phyloP scores from a whole-genome alignment of 1,140 invertebrate species.

The Pristionchus pacificus region DNA sequence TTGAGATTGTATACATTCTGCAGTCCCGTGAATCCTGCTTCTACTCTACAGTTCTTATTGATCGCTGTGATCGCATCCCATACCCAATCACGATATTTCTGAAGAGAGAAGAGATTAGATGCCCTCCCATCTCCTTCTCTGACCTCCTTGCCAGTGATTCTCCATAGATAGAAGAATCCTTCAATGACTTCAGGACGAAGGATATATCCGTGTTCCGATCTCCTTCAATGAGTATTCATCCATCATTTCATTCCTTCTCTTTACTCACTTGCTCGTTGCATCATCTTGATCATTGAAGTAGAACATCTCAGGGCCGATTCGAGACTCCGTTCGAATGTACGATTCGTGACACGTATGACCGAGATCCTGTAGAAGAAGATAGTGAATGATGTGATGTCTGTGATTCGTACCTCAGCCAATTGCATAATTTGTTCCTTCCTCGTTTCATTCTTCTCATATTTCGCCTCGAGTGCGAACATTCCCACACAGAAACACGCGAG shows the following conservation, averaged over 20 bases:
- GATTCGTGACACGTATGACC: conserved; percentile 96
- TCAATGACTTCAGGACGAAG: conserved; percentile 93
- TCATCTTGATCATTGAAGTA: conserved; percentile 40
- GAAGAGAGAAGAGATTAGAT: not conserved
- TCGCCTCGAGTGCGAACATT: conserved; percentile 83
- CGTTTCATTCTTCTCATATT: conserved; percentile 68
- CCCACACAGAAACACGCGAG: conserved; percentile 92
- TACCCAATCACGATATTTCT: conserved; percentile 91
- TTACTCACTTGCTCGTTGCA: conserved; percentile 29
- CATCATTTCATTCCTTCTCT: conserved; percentile 3
- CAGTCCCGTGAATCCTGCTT: conserved; percentile 86
- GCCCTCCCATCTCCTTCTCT: too few species aligned
- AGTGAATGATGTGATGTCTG: too few species aligned
- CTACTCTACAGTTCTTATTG: conserved; percentile 85
- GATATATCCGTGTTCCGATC: conserved; percentile 70
- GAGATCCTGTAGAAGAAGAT: conserved; percentile 68
- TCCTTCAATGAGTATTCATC: conserved; percentile 12
- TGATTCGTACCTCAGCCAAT: conserved; percentile 68
- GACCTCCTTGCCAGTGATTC: conserved; percentile 83
- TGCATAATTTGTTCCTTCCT: conserved; percentile 72
- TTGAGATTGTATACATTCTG: conserved; percentile 88
- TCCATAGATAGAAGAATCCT: conserved; percentile 93
- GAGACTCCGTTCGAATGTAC: conserved; percentile 68
- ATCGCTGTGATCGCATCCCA: conserved; percentile 89
- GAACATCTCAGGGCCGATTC: conserved; percentile 51